These are phyloP conservation scores for Copsychus sechellarum DNA, from an alignment of 2,113 vertebrate species.

Conservation along the genomic window DNA sequence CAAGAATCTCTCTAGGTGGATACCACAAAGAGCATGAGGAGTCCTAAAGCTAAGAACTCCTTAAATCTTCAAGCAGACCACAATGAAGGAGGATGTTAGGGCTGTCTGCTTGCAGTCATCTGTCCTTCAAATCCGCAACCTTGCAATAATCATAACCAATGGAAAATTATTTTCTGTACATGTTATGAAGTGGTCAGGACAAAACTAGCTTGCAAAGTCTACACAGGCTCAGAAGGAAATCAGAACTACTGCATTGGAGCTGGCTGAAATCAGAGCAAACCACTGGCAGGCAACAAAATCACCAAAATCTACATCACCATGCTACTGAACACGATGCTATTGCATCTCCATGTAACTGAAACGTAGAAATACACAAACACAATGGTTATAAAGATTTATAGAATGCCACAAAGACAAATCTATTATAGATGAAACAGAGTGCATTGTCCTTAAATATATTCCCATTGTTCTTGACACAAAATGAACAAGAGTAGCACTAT, in stretches of 20 bases:
- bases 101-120: background rate
- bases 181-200: background rate
- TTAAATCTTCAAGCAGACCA: background rate
- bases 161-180: background rate
- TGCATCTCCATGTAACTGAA: background rate
- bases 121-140: background rate
- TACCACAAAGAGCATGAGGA: background rate
- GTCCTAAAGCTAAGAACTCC: background rate
- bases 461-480: background rate
- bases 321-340: background rate
- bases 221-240: background rate
- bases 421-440: background rate
- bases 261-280: background rate
- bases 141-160: background rate
- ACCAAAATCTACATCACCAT: accelerated
- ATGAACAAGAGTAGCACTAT: background rate
- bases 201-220: background rate
- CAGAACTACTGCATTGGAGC: background rate
- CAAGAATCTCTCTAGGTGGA: background rate
- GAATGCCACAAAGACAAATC: background rate
- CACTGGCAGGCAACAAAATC: background rate
- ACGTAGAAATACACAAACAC: background rate
- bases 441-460: background rate
- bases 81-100: background rate
- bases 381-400: background rate